Evolutionary conservation across 2,888 invertebrate species (phyloP), one percentile per base, ranked within the genome.

Genomic region (Chalcosyrphus nemorum): DNA sequence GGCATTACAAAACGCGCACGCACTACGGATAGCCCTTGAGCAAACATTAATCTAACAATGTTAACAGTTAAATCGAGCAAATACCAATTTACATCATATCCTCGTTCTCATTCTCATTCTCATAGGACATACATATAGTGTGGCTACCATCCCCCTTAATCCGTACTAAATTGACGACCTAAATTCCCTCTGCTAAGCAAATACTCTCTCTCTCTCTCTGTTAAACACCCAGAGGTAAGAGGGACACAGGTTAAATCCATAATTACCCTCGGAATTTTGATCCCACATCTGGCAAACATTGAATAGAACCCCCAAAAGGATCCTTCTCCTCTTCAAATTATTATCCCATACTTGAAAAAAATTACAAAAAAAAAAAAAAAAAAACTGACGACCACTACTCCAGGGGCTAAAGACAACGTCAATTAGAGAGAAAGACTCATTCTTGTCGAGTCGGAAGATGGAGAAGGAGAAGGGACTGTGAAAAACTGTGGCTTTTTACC

Each of bases 41-140:
- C 66, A 82, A 77, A 82, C 61, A 77, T 72, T 77, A 72, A 72
- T 82, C 82, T 72, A 72, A 74, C 77, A 72, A 78, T 68, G 68
- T 72, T 72, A 65, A 72, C 77, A 82, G 72, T 82, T 77, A 82
- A 77, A 82, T 77, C 66, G 78, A 72, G 82, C 78, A 82, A 77
- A 82, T 78, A 82, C 19, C 68, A 82, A 77, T 77, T 68, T 72
- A 72, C 72, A 68, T 68, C 63, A 70, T 56, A 32, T 15, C 13
- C 43, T 24, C 24, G 24, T n/a, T n/a, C n/a, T n/a, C n/a, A n/a
- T n/a, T n/a, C 24, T 24, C 3, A 56, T 66, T 72, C 61, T 41
- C 75, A 50, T 29, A 65, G 66, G 66, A 61, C 72, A 38, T 27
- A 15, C 21, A 35, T n/a, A n/a, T 6, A 11, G 3, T 9, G 24